phyloP scores from a whole-genome alignment of 2,113 vertebrate species.

The Cyrtonyx montezumae region DNA sequence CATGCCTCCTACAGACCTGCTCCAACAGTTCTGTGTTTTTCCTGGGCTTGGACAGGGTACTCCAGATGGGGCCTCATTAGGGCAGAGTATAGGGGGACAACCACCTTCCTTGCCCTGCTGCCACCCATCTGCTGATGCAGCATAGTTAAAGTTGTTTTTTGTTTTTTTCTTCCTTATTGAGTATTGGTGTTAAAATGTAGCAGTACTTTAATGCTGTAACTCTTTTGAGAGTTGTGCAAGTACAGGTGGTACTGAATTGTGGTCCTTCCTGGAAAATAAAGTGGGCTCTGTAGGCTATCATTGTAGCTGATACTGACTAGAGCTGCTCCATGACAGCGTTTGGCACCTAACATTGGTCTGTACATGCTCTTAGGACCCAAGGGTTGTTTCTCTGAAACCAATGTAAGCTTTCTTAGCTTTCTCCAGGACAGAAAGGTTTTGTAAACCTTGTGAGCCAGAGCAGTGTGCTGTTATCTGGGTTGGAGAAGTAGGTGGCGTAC shows the following conservation, averaged over 20 bases:
- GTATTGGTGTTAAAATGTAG: background rate
- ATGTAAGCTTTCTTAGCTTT: background rate
- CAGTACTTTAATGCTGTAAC: background rate
- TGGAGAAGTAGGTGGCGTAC: background rate
- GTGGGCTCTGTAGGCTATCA: too few relatives aligned
- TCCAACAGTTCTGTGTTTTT: too few relatives aligned
- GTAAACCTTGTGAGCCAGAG: background rate
- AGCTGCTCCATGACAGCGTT: too few relatives aligned
- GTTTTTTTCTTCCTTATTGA: background rate
- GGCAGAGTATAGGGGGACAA: too few relatives aligned
- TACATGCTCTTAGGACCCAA: background rate
- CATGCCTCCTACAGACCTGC: too few relatives aligned
- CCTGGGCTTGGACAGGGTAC: too few relatives aligned
- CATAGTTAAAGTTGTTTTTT: too few relatives aligned
- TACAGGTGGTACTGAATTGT: background rate
- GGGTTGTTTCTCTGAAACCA: background rate
- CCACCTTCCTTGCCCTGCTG: too few relatives aligned
- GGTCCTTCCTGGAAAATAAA: background rate
- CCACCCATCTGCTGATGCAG: too few relatives aligned
- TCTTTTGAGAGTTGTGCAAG: background rate
- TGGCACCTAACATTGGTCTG: too few relatives aligned
- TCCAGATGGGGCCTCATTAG: too few relatives aligned
- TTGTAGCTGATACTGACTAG: too few relatives aligned
- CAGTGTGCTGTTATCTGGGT: accelerated
- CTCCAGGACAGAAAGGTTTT: background rate